Conservation (phyloP, 2,888 invertebrate genomes). For the Scelioninae gen. 2 region DNA sequence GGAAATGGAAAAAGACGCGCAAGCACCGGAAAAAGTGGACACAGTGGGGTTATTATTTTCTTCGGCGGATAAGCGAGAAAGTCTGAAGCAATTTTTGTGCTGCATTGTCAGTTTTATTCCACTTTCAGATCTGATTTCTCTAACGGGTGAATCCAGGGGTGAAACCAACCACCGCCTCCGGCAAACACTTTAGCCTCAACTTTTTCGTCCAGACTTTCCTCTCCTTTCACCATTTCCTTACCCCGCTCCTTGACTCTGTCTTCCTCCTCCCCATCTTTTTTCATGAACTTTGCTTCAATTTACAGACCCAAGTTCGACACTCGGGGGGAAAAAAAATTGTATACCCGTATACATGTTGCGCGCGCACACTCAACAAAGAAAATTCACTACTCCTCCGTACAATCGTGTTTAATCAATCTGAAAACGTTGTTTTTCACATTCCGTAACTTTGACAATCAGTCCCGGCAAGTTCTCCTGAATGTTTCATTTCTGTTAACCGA, state of each 20-base stretch:
- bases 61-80: constrained; percentile 44
- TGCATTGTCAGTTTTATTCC: constrained; percentile 64
- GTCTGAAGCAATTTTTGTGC: constrained; percentile 61
- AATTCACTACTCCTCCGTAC: too few species aligned
- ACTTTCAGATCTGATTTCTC: constrained; percentile 62
- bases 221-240: constrained; percentile 53
- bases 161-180: constrained; percentile 49
- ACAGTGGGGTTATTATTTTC: constrained; percentile 60
- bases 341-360: too few species aligned
- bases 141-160: constrained; percentile 53
- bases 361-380: too few species aligned
- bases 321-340: constrained; percentile 16
- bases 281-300: constrained; percentile 50
- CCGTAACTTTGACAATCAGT: too few species aligned
- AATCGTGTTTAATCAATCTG: too few species aligned
- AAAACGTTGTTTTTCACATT: too few species aligned
- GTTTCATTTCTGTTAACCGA: too few species aligned
- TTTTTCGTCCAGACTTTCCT: constrained; percentile 40
- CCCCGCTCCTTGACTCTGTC: constrained; percentile 41
- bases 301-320: constrained; percentile 47
- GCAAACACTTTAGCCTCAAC: constrained; percentile 55
- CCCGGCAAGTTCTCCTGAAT: too few species aligned
- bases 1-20: constrained; percentile 8
- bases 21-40: constrained; percentile 10
- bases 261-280: constrained; percentile 46